Base-by-base conservation (phyloP, 2,888 invertebrate species). In the Mythimna albipuncta region DNA sequence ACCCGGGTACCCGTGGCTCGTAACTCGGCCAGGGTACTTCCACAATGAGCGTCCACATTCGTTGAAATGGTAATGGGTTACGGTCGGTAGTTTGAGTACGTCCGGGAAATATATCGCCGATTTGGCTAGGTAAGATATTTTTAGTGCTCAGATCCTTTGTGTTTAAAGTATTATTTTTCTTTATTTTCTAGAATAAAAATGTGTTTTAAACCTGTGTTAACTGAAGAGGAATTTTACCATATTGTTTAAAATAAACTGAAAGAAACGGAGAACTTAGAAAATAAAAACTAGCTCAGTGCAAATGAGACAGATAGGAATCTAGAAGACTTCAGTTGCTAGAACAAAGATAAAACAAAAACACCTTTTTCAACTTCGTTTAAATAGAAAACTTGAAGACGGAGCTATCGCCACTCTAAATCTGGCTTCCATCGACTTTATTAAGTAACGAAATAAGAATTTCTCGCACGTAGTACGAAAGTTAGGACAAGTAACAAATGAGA, bases 401-500 rank as follows among this genome's bases (percentile, higher is more conserved):
- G 74, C 75, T 89, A 90, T 90, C 88, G 87, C 35, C 82, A 72
- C 79, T 84, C 79, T 84, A 88, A 90, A 90, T 89, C 89, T 88
- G 82, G 77, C 82, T 86, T 85, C 85, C 81, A 84, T 86, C 79
- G 66, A 84, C 79, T 89, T 88, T 90, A 90, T 90, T 89, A 90
- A 90, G 90, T 87, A 84, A 84, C 78, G 83, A 85, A 88, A 89
- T 90, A 89, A 88, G 87, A 88, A 92, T 92, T 92, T 91, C 89
- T 89, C 85, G 87, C 93, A 93, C 93, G 93, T 92, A 89, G 83
- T 79, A 83, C 85, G 79, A 88, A 92, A 93, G 91, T 93, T 92
- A 88, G 91, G 91, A 89, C 90, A 90, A 89, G 92, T 93, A 93
- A 94, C 93, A 94, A 94, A 94, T 93, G 93, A 93, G 94, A 94